A percentile compares a stretch with the other conserved stretches of the same genome.
These are phyloP conservation scores for Sarcophaga rosellei DNA, from an alignment of 2,888 invertebrate species.

Conservation along the genomic window DNA sequence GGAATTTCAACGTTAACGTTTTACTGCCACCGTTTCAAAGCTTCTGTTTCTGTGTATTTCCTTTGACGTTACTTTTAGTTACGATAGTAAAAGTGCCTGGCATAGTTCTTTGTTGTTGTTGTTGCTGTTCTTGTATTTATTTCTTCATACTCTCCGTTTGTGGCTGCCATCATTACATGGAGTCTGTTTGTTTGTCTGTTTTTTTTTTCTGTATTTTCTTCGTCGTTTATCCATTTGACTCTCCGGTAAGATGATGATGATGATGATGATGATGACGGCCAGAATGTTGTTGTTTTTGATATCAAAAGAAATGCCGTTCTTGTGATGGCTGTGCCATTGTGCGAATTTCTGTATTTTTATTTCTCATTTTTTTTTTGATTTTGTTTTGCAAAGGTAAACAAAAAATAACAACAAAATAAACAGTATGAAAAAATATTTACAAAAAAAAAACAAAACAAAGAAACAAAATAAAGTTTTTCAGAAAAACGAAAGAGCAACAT, in stretches of 20 bases:
- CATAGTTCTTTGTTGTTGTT: conserved; percentile 33
- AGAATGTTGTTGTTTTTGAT: conserved; percentile 51
- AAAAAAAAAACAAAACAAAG: no score
- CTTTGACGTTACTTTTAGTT: conserved; percentile 52
- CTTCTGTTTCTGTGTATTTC: conserved; percentile 2
- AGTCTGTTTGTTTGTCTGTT: conserved; percentile 3
- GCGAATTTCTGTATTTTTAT: conserved; percentile 40
- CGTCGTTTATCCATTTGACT: conserved; percentile 49
- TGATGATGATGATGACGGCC: conserved; percentile 59
- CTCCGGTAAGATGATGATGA: conserved; percentile 2
- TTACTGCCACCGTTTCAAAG: conserved; percentile 50
- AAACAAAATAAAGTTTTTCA: not conserved
- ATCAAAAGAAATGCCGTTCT: conserved; percentile 64
- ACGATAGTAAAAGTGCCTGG: conserved; percentile 67
- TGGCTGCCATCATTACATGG: conserved; percentile 30
- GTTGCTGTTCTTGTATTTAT: not conserved
- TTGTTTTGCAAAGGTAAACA: no score
- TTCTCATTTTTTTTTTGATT: no score
- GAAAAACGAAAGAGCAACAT: conserved; percentile 4
- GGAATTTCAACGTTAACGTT: conserved; percentile 41
- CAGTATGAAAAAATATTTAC: no score
- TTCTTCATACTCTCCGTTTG: conserved; percentile 7
- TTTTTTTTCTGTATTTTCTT: not conserved
- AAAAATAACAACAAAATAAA: conserved; percentile 3
- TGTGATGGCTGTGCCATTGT: conserved; percentile 54